A percentile compares a stretch with the other conserved stretches of the same genome.
phyloP scores from a whole-genome alignment of 2,888 invertebrate genomes.

The Amiota mariae region DNA sequence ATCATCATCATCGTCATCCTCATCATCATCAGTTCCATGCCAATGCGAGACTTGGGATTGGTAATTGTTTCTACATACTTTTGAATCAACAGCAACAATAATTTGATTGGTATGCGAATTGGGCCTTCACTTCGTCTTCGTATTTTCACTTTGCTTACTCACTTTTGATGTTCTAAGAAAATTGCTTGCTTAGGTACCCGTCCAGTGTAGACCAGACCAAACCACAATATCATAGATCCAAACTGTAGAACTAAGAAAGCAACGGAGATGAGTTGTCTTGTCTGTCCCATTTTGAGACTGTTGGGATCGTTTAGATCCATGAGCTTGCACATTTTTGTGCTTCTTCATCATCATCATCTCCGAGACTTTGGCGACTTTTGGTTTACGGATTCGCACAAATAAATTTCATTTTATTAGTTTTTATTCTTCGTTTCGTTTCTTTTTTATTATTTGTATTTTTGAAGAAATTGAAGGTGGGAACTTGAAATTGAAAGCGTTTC shows the following conservation, averaged over 20 bases:
- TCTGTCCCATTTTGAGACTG: too few relatives aligned
- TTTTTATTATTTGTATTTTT: constrained; percentile 1
- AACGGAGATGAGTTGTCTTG: too few relatives aligned
- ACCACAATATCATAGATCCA: neutral
- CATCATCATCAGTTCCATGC: constrained; percentile 1
- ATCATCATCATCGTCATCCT: neutral
- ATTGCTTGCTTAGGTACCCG: constrained; percentile 31
- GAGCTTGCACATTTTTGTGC: constrained; percentile 25
- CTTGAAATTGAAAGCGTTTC: constrained; percentile 40
- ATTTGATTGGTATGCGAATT: constrained; percentile 40
- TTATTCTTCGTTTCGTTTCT: neutral
- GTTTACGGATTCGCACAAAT: constrained; percentile 21
- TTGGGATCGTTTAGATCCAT: constrained; percentile 18
- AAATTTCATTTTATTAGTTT: constrained; percentile 33
- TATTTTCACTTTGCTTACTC: neutral
- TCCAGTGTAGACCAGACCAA: neutral
- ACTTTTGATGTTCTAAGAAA: constrained; percentile 56
- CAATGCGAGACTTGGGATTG: constrained; percentile 33
- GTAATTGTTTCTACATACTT: constrained; percentile 67
- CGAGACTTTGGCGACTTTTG: neutral
- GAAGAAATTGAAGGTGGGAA: constrained; percentile 51
- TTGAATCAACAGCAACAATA: constrained; percentile 59
- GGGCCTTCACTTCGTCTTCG: neutral
- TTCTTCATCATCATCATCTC: neutral
- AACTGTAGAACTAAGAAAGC: neutral